Percentiles rank a stretch among this genome's conserved stretches.
Evolutionary conservation across 2,113 vertebrate genomes (phyloP).

Genomic region (Notothenia rossii): DNA sequence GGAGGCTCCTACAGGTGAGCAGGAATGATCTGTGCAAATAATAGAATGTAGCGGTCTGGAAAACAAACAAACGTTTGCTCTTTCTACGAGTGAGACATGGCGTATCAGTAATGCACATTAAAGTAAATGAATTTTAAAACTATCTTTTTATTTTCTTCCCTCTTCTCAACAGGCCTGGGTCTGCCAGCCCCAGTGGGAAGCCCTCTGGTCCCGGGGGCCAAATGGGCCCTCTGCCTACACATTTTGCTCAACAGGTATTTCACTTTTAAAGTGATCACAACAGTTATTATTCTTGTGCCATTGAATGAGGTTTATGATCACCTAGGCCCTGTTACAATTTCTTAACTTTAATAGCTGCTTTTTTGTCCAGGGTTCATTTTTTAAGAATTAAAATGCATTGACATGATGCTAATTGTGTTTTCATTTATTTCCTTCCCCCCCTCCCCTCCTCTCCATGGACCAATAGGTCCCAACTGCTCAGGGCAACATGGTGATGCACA

Average conservation of each 20-base stretch:
- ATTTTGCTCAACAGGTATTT: constrained; percentile 94
- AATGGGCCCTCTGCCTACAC: constrained; percentile 91
- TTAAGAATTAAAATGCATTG: neutral
- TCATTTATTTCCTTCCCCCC: constrained; percentile 15
- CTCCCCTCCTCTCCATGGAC: neutral
- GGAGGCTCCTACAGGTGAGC: constrained; percentile 92
- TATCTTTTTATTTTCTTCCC: neutral
- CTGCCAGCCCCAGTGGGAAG: constrained; percentile 97
- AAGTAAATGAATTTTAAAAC: neutral
- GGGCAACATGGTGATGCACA: constrained; percentile 88
- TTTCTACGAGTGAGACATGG: neutral
- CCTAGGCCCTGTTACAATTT: neutral
- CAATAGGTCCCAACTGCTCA: constrained; percentile 81
- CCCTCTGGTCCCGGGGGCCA: constrained; percentile 88
- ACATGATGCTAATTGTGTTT: constrained; percentile 37
- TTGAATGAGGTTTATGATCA: too few relatives aligned
- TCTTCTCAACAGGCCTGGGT: constrained; percentile 88
- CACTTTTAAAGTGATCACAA: neutral
- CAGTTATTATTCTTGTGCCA: neutral
- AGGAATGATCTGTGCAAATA: neutral
- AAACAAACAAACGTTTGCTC: neutral
- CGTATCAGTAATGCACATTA: constrained; percentile 1
- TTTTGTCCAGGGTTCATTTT: neutral
- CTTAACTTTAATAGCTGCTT: neutral
- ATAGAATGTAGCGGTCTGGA: neutral